Evolutionary conservation across 2,113 vertebrate genomes (phyloP), one percentile per base, ranked within the genome.

Genomic region (Saimiri boliviensis): DNA sequence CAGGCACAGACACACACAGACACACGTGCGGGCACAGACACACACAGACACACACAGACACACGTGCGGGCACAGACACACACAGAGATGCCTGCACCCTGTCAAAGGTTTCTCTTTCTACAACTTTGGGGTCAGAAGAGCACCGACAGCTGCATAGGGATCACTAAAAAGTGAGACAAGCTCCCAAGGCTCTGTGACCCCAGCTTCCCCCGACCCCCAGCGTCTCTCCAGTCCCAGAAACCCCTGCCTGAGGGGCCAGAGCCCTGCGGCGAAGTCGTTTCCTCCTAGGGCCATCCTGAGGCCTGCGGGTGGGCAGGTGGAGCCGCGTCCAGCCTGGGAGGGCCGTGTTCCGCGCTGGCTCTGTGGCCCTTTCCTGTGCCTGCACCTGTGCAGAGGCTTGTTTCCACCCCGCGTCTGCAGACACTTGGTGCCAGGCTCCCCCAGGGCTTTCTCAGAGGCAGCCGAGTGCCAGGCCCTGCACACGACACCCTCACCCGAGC

Each of bases 221-320:
- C 16, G 40, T 19, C 30, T 42, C 37, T 35, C 14, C 76, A 9
- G 42, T 35, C 35, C 23, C n/a, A 5, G 19, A 30, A 23, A n/a
- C 4, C 17, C 66, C 17, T 68, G 32, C 12, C 4, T 25, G 21
- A 23, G 70, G 3, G 37, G 6, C 25, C 30, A 1, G 30, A 6
- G 37, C 16, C 8, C 35, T 30, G 5, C 0, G 0, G 60, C 14
- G n/a, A 14, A 4, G 25, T 37, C 42, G 27, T 4, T 45, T 25
- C n/a, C 9, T 73, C 56, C 60, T 20, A 47, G 73, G 49, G 56
- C 45, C 40, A 20, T 60, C 10, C 42, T 20, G 17, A n/a, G 35
- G 68, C 68, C 35, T 20, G 68, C 35, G 37, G 68, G 17, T 17
- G 32, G 63, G 63, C 32, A 14, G 32, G 30, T 12, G 60, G 32